Evolutionary conservation across 2,797 vertebrate species (phyloP), one percentile per base, ranked within the genome.

Genomic region (Centroberyx gerrardi): DNA sequence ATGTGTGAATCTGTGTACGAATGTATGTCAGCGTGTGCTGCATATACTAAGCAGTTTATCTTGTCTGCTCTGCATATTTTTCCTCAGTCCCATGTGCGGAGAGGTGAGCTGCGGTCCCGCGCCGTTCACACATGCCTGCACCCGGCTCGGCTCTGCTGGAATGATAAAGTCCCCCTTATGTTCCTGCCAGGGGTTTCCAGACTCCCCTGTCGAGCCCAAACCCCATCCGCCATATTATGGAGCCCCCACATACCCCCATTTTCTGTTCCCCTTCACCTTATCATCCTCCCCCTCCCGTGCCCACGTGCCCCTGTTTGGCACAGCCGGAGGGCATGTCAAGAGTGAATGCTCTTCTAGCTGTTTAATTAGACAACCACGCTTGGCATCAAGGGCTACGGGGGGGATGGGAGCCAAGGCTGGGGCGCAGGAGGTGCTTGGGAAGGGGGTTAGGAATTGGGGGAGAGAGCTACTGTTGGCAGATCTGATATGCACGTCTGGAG

Each of bases 271-370:
- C 81, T 78, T 78, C 68, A 46, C 65, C 62, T 29, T 29, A 53
- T 18, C 55, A 40, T 64, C 62, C 55, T 10, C 49, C 27, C 54
- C 17, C 33, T 40, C 8, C 69, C 10, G 17, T 84, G 67, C 83
- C 76, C 68, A 70, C 15, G 31, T 80, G 74, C 68, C 69, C 22
- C 87, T 14, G 68, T 81, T 82, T 89, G 87, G 84, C 80, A 88
- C 63, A 76, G 70, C 93, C 91, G 18, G 66, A 81, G 90, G 93
- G 86, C 86, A 90, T 85, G 91, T 91, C 88, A 88, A 40, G 79
- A 89, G 71, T 38, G 65, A 87, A 56, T 7, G 78, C 87, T 84
- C 80, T 65, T 76, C 78, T 49, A 51, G 73, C 48, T 62, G 62
- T 83, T 91, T 92, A 93, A 94, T 92, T 83, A 89, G 90, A 74